Evolutionary conservation across 1,140 invertebrate genomes (phyloP), one percentile per base, ranked within the genome.

Genomic region (Piezodorus guildinii): DNA sequence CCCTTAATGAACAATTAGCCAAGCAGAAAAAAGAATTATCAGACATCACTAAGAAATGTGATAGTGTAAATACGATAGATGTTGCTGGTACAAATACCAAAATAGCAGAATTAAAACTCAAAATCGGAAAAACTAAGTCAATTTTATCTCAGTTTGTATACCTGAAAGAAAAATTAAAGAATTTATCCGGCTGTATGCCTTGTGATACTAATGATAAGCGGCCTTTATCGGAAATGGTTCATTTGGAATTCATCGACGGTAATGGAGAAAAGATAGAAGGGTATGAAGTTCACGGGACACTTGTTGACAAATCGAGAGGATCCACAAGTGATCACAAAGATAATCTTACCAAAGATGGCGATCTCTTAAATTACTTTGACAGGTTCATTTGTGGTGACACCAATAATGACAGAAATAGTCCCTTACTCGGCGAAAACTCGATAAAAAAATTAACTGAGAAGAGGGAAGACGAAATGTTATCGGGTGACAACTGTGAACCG

Each of bases 51-150:
- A 49, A 62, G 34, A 39, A 39, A 10, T 39, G 34, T 10, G 61
- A 66, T 44, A 43, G 62, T 45, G 39, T 65, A 60, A 46, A 58
- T 17, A 62, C 60, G n/a, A 45, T 66, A 16, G 67, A 63, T 49
- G 59, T 67, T n/a, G 68, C 60, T 30, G 67, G 67, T 34, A 61
- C 51, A 6, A 65, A 70, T 27, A 59, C 67, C 14, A 64, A 69
- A 58, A 65, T 69, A 43, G 65, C 65, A 21, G 66, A 69, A 60
- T 58, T 69, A 10, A 69, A 68, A 66, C 51, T 69, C 14, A 68
- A 62, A 61, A 64, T 65, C 2, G 63, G 60, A n/a, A 68, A 63
- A 45, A 66, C 65, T 27, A 69, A 66, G 19, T 69, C 66, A 17
- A 65, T 69, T 62, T 56, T 67, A 21, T 68, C 67, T 43, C 63